Evolutionary conservation across 30 jellyfish, hydroid and myxozoan species (phyloP).

Genomic region (Aurelia coerulea): DNA sequence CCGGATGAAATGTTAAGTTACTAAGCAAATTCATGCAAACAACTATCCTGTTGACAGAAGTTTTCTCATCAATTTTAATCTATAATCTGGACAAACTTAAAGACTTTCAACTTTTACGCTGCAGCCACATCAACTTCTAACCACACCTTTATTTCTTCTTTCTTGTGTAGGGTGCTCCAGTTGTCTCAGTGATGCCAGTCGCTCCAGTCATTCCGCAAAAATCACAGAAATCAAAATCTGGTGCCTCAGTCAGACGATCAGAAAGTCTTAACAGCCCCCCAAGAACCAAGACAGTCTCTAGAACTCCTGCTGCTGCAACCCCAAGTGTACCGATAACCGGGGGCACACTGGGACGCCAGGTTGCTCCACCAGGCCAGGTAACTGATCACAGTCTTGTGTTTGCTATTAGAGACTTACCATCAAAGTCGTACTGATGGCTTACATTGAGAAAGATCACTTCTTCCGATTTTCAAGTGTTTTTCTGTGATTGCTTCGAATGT

Average conservation of each 20-base stretch:
- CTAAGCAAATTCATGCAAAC: too few relatives aligned
- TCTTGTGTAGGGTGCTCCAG: slow-evolving; percentile 29
- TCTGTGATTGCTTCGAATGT: too few relatives aligned
- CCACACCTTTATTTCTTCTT: neutral
- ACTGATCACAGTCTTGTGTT: too few relatives aligned
- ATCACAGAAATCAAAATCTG: slow-evolving; percentile 7
- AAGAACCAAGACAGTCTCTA: neutral
- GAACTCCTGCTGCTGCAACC: neutral
- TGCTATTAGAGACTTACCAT: neutral
- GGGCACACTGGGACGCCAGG: neutral
- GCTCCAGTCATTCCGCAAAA: neutral
- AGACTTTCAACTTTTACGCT: too few relatives aligned
- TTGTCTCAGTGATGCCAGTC: slow-evolving; percentile 31
- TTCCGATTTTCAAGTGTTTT: too few relatives aligned
- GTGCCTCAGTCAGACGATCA: slow-evolving; percentile 24
- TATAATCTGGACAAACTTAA: too few relatives aligned
- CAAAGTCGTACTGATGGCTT: neutral
- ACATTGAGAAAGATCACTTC: too few relatives aligned
- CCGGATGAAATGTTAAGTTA: too few relatives aligned
- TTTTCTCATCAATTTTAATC: too few relatives aligned
- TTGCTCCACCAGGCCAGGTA: neutral
- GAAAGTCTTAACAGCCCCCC: slow-evolving; percentile 55
- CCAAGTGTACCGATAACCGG: neutral
- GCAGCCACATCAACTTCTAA: too few relatives aligned
- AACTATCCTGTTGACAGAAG: too few relatives aligned